These are phyloP conservation scores for Laspeyria flexula DNA, from an alignment of 2,888 invertebrate species.

Conservation along the genomic window DNA sequence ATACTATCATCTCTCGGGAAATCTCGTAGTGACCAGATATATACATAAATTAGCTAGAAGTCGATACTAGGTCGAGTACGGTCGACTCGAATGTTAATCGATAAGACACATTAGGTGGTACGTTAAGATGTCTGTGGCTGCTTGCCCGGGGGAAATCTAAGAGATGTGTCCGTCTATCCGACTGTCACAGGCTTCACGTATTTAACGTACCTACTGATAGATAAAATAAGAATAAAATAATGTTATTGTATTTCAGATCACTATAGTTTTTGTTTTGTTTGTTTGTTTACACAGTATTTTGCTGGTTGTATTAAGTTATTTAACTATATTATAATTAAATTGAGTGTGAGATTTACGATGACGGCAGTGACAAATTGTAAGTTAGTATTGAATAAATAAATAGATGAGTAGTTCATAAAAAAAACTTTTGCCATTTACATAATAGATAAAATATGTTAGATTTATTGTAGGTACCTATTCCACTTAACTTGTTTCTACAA, in stretches of 20 bases:
- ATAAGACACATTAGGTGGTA: conserved; percentile 6
- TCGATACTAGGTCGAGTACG: neutral
- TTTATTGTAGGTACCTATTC: no score
- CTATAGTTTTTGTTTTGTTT: no score
- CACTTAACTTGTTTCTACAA: no score
- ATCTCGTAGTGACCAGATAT: neutral
- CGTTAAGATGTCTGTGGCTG: conserved; percentile 18
- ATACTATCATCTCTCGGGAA: neutral
- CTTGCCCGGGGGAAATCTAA: conserved; percentile 31
- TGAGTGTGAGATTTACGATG: no score
- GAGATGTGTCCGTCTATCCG: conserved; percentile 21
- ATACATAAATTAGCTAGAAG: neutral
- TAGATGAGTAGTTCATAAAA: no score
- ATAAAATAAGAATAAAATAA: neutral
- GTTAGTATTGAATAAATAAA: no score
- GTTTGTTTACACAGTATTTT: no score
- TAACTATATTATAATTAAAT: no score
- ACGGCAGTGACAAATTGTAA: no score
- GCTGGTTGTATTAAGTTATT: no score
- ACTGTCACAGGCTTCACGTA: conserved; percentile 10
- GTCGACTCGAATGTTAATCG: conserved; percentile 8
- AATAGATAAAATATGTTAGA: no score
- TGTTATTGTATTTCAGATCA: neutral
- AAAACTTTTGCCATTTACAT: no score
- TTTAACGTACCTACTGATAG: neutral